These are phyloP conservation scores for Lichenostomus cassidix DNA, from an alignment of 2,113 vertebrate species.

Conservation along the genomic window DNA sequence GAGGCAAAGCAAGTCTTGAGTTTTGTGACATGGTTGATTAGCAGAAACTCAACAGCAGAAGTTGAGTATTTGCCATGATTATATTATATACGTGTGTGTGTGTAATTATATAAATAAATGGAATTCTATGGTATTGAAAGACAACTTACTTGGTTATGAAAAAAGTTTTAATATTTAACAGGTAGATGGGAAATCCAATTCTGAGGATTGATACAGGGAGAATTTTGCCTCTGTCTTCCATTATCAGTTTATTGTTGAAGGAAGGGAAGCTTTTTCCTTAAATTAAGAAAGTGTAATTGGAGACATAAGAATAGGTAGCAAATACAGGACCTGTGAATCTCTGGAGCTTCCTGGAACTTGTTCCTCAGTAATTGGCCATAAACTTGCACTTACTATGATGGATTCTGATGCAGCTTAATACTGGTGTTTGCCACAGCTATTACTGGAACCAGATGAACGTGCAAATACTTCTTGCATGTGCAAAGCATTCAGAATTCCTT, in stretches of 20 bases:
- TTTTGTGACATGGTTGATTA: neutral
- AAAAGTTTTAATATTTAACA: neutral
- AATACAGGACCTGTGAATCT: neutral
- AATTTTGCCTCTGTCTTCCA: neutral
- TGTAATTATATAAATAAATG: neutral
- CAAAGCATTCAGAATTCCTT: neutral
- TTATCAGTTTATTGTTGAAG: neutral
- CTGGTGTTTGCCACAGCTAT: neutral
- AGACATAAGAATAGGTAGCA: neutral
- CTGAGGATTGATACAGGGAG: neutral
- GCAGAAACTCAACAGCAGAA: neutral
- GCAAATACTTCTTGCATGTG: neutral
- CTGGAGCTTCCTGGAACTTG: neutral
- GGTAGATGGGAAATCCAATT: neutral
- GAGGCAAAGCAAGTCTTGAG: neutral
- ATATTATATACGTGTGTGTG: neutral
- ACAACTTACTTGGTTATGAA: neutral
- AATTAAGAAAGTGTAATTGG: neutral
- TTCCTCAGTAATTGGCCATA: neutral
- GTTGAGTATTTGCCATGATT: neutral
- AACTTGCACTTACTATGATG: neutral
- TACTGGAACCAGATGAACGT: neutral
- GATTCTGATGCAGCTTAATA: neutral
- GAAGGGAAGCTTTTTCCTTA: neutral
- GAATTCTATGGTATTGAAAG: neutral